Evolutionary conservation across 1,140 invertebrate genomes (phyloP).

Genomic region (Branchinecta lynchi): DNA sequence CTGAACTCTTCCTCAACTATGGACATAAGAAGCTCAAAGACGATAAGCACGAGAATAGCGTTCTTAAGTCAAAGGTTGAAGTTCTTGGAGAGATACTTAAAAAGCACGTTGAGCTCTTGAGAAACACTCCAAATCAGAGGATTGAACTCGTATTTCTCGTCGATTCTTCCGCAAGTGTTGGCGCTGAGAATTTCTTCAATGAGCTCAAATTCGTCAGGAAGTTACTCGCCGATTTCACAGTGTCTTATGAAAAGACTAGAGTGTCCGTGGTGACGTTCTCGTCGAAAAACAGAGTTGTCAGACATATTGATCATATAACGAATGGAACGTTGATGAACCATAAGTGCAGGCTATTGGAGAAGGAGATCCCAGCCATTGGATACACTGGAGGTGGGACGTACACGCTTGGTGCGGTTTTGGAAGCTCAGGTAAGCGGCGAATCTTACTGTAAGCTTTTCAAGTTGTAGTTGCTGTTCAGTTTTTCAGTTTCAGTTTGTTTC

Average conservation of each 20-base stretch:
- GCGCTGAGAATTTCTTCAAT: constrained; percentile 45
- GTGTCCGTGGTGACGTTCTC: constrained; percentile 51
- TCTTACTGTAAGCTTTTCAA: neutral
- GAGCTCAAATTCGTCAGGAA: constrained; percentile 54
- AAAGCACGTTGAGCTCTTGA: constrained; percentile 33
- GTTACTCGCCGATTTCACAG: constrained; percentile 49
- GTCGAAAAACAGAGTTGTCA: constrained; percentile 38
- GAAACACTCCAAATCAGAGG: constrained; percentile 29
- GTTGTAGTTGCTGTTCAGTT: neutral
- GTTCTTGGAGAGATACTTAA: constrained; percentile 39
- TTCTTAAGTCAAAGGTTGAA: constrained; percentile 39
- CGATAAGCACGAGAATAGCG: constrained; percentile 26
- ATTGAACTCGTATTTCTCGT: constrained; percentile 52
- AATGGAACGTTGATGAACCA: constrained; percentile 30
- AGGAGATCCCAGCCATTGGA: constrained; percentile 41
- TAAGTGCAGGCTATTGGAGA: constrained; percentile 46
- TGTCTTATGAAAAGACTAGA: constrained; percentile 43
- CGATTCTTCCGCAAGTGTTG: constrained; percentile 50
- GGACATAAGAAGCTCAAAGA: constrained; percentile 27
- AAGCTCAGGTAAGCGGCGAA: constrained; percentile 39
- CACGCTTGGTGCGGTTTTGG: constrained; percentile 46
- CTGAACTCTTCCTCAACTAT: constrained; percentile 26
- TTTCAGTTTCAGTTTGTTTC: neutral
- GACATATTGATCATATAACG: constrained; percentile 45
- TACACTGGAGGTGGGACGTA: constrained; percentile 51